Base-by-base conservation (phyloP, 2,888 invertebrate genomes). In the Steinernema scapterisci region DNA sequence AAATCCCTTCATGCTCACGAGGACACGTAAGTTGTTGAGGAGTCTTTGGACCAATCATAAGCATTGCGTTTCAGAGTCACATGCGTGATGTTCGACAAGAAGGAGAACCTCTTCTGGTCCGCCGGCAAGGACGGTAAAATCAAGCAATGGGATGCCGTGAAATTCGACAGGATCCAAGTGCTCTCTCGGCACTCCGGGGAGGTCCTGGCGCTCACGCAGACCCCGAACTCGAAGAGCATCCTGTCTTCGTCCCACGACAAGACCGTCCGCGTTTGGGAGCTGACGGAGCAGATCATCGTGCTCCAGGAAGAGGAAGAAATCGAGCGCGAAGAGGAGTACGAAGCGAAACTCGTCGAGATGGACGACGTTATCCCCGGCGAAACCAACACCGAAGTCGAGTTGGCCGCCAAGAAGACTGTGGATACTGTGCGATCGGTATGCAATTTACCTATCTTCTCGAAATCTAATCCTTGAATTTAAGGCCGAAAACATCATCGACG, bases 1-100 rank as follows among this genome's bases (percentile, higher is more conserved):
- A 89, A 89, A 92, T 95, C 95, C 0, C 91, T 97, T 81, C 95
- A 96, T 88, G 97, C 96, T 0, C 97, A 99, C 88, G 95, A 97
- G 85, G 95, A 96, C 88, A 89, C 89, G 89, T 90, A 78, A 80
- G 78, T 77, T 11, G 31, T 21, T 21, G 2, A 75, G 7, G 19
- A 74, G 16, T 38, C 43, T 43, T 19, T 16, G 7, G 43, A 6
- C 31, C 23, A 31, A 38, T 38, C 9, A 3, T 38, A 38, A 38
- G 9, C 5, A 3, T 9, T 9, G 5, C 3, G 5, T 71, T 83
- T 85, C 83, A 94, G 95, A 0, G 92, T 99, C 11, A 95, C 94
- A 76, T 92, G 93, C 44, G 88, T 97, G 44, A 92, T 93, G 84
- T 99, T 99, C 88, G 74, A 73, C 44, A 11, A 48, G 0, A 85